These are phyloP conservation scores for Tolmerus cingulatus DNA, from an alignment of 2,888 invertebrate genomes.

Conservation along the genomic window DNA sequence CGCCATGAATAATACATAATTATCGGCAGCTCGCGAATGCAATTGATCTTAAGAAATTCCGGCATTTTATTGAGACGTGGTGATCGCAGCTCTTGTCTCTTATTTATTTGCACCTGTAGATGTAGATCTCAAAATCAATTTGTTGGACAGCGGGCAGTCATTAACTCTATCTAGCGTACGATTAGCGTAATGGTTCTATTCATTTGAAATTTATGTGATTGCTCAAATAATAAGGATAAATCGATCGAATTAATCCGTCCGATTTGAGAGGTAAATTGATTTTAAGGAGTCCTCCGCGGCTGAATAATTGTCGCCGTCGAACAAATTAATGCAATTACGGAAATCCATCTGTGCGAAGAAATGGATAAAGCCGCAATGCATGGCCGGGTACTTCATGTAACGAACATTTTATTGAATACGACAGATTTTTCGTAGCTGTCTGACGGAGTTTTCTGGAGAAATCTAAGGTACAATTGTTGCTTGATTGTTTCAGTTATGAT, in stretches of 20 bases:
- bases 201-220: conserved; percentile 35
- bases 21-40: conserved; percentile 33
- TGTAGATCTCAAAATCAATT: conserved; percentile 38
- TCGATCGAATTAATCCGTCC: conserved; percentile 34
- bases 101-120: conserved; percentile 33
- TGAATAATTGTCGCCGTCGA: neutral
- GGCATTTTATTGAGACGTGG: conserved; percentile 31
- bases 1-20: conserved; percentile 39
- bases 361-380: neutral
- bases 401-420: neutral
- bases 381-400: neutral
- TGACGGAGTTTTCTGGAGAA: neutral
- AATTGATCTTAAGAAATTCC: conserved; percentile 37
- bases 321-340: neutral
- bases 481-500: neutral
- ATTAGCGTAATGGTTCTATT: conserved; percentile 36
- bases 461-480: neutral
- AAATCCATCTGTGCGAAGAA: neutral
- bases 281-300: conserved; percentile 6
- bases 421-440: neutral
- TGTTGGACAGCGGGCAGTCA: conserved; percentile 33
- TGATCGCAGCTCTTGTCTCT: conserved; percentile 27
- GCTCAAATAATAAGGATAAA: conserved; percentile 36
- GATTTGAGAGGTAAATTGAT: conserved; percentile 35
- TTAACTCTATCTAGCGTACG: conserved; percentile 27